phyloP scores from a whole-genome alignment of 2,797 vertebrate species.

The Tokudaia tokunoshimensis region DNA sequence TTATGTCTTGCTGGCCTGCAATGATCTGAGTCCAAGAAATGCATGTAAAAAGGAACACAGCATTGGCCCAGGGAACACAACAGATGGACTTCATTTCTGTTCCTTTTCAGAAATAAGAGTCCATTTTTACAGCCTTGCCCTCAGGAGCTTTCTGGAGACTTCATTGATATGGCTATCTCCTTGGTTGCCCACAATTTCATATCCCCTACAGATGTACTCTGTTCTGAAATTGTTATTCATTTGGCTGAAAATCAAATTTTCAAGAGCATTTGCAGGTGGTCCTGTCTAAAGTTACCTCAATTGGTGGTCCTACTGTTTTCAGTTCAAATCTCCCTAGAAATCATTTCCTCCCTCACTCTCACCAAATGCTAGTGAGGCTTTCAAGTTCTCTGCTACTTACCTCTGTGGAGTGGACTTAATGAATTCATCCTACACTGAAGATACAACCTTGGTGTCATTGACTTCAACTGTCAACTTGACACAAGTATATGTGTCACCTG shows the following conservation, averaged over 20 bases:
- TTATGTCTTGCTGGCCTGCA: slow-evolving; percentile 53
- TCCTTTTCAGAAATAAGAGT: slow-evolving; percentile 67
- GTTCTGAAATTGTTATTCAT: background rate
- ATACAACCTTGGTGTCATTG: background rate
- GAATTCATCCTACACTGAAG: background rate
- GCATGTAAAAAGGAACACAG: slow-evolving; percentile 54
- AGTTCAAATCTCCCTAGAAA: background rate
- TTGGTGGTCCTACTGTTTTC: background rate
- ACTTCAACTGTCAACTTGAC: background rate
- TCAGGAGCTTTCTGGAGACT: slow-evolving; percentile 44
- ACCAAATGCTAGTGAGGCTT: background rate
- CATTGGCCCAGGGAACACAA: slow-evolving; percentile 43
- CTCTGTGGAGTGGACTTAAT: background rate
- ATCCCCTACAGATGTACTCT: slow-evolving; percentile 27
- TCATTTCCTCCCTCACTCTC: background rate
- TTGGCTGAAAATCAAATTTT: slow-evolving; percentile 58
- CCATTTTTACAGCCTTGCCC: slow-evolving; percentile 56
- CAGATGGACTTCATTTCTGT: slow-evolving; percentile 65
- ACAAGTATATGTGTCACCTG: background rate
- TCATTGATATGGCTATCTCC: background rate
- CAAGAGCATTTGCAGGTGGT: background rate
- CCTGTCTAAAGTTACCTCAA: slow-evolving; percentile 16
- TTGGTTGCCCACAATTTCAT: slow-evolving; percentile 30
- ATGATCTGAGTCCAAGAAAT: slow-evolving; percentile 63
- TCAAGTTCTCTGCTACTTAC: background rate